A percentile compares a stretch with the other conserved stretches of the same genome.
phyloP scores from a whole-genome alignment of 2,113 vertebrate species.

The Scopus umbretta region DNA sequence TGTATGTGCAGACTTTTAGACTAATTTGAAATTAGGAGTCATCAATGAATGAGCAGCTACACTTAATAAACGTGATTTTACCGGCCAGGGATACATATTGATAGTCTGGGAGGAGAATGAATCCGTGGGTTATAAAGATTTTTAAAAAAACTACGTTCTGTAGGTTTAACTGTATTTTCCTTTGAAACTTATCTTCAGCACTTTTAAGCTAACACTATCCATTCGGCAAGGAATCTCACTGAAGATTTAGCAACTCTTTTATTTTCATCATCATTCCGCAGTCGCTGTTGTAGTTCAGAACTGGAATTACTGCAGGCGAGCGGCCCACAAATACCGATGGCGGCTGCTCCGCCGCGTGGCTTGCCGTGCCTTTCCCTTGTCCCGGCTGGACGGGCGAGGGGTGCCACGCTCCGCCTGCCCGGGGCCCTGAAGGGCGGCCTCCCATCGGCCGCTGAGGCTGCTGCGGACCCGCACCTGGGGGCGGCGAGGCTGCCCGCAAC shows the following conservation, averaged over 20 bases:
- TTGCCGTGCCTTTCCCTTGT: too few species aligned
- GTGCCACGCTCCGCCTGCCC: neutral
- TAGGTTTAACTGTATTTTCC: neutral
- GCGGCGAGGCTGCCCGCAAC: neutral
- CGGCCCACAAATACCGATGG: fast-evolving
- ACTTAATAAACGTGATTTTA: neutral
- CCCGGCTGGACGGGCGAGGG: fast-evolving
- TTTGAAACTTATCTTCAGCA: neutral
- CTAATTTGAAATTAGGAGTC: neutral
- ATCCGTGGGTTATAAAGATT: too few species aligned
- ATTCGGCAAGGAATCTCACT: neutral
- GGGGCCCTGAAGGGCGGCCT: neutral
- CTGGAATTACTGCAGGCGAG: fast-evolving
- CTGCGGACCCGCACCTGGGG: too few species aligned
- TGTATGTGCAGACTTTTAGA: neutral
- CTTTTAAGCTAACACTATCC: neutral
- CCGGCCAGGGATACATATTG: neutral
- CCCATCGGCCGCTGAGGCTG: neutral
- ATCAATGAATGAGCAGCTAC: neutral
- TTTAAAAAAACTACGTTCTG: neutral
- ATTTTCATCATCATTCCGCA: fast-evolving
- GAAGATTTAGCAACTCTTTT: neutral
- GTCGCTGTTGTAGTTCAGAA: neutral
- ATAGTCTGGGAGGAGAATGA: neutral
- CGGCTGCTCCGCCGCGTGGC: too few species aligned